Percentiles rank a stretch among this genome's conserved stretches.
Evolutionary conservation across 2,113 vertebrate genomes (phyloP).

Genomic region (Saguinus midas): DNA sequence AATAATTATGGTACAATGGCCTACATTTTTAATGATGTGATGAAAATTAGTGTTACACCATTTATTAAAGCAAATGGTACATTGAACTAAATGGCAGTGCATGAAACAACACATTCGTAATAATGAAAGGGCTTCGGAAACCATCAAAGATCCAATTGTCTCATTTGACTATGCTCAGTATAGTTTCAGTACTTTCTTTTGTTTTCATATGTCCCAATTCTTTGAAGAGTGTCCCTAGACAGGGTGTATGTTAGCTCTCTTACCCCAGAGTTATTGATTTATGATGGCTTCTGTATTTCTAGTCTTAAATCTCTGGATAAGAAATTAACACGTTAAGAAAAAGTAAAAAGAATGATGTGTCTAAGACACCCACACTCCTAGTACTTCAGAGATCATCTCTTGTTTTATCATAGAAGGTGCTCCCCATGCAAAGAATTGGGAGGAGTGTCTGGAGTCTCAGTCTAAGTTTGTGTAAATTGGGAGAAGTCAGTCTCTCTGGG

Average conservation of each 20-base stretch:
- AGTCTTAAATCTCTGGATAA: not conserved
- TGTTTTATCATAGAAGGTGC: not conserved
- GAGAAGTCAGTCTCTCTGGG: not conserved
- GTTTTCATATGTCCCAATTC: not conserved
- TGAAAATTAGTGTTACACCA: not conserved
- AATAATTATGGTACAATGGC: not conserved
- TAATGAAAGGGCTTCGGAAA: not conserved
- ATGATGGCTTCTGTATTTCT: not conserved
- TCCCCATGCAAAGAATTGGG: not conserved
- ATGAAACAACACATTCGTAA: not conserved
- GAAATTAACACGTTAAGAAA: not conserved
- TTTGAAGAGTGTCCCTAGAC: not conserved
- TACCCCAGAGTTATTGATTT: not conserved
- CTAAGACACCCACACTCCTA: not conserved
- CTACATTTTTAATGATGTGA: slow-evolving; percentile 10
- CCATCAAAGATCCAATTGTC: not conserved
- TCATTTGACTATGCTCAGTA: not conserved
- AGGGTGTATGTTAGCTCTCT: too few relatives aligned
- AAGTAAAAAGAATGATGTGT: not conserved
- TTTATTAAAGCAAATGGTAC: not conserved
- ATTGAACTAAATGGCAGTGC: not conserved
- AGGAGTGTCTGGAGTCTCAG: not conserved
- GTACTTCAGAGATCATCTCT: not conserved
- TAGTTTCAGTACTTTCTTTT: not conserved
- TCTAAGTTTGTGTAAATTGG: not conserved